Conservation (phyloP, 2,888 invertebrate genomes). For the Fragum fragum region DNA sequence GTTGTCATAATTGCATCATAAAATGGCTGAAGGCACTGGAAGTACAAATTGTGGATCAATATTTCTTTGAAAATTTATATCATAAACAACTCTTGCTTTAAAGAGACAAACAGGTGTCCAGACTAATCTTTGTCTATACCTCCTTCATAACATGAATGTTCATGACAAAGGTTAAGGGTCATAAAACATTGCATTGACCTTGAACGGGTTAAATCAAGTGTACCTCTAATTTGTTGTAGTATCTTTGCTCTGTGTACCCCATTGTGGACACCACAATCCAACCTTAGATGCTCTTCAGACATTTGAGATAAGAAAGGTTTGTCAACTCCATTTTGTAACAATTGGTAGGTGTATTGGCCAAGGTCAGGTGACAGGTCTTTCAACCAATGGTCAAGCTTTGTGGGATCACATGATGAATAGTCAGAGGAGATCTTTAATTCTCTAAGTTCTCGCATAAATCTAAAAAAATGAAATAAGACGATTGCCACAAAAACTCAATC, state of each 20-base stretch:
- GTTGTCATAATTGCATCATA: too few species aligned
- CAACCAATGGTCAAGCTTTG: conserved; percentile 91
- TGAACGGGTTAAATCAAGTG: too few species aligned
- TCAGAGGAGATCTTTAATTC: conserved; percentile 98
- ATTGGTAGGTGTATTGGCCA: conserved; percentile 98
- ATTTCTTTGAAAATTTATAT: too few species aligned
- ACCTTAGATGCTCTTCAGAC: conserved; percentile 96
- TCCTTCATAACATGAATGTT: too few species aligned
- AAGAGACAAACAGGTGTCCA: too few species aligned
- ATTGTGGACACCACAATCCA: conserved; percentile 96
- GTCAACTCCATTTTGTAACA: conserved; percentile 98
- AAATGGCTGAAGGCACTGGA: too few species aligned
- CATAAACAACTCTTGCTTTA: too few species aligned
- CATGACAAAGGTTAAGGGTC: conserved; percentile 78
- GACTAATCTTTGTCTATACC: too few species aligned
- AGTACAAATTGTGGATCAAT: too few species aligned
- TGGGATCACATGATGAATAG: conserved; percentile 97
- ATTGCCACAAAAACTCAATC: too few species aligned
- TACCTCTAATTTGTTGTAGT: conserved; percentile 94
- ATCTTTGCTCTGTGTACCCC: conserved; percentile 97
- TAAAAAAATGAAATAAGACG: too few species aligned
- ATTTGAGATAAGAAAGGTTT: conserved; percentile 94
- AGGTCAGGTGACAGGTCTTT: conserved; percentile 95
- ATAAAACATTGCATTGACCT: too few species aligned
- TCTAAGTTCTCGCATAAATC: conserved; percentile 97